Evolutionary conservation across 2,113 vertebrate species (phyloP).

Genomic region (Microtus richardsoni): DNA sequence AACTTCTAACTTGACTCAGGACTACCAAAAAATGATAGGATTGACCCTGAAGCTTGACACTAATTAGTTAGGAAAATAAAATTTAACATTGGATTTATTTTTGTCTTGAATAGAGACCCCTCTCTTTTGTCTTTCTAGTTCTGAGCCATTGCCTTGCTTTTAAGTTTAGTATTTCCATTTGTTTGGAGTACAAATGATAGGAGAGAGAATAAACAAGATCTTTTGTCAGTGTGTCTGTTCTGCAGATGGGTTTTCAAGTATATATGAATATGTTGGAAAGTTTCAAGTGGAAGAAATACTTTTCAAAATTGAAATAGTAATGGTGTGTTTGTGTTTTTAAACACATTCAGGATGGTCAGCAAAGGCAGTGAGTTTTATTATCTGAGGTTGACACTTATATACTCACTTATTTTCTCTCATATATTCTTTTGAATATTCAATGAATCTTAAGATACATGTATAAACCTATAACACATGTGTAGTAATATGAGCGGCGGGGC

Average conservation of each 20-base stretch:
- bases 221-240: background rate
- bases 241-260: background rate
- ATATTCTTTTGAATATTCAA: background rate
- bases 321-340: background rate
- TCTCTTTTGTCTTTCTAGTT: background rate
- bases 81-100: background rate
- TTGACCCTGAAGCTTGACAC: background rate
- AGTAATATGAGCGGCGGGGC: too few species aligned
- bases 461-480: background rate
- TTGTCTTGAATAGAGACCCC: background rate
- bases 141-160: background rate
- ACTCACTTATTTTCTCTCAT: background rate
- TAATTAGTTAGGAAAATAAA: background rate
- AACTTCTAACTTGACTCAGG: background rate
- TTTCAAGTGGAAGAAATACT: background rate
- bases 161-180: background rate
- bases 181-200: background rate
- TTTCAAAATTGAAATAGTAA: background rate
- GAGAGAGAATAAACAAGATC: background rate
- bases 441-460: background rate
- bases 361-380: background rate
- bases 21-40: background rate
- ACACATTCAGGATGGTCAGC: background rate
- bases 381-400: background rate
- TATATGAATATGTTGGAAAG: background rate